Evolutionary conservation across 92 coral and sea anemone species (phyloP).

Genomic region (Parazoanthus darwini): DNA sequence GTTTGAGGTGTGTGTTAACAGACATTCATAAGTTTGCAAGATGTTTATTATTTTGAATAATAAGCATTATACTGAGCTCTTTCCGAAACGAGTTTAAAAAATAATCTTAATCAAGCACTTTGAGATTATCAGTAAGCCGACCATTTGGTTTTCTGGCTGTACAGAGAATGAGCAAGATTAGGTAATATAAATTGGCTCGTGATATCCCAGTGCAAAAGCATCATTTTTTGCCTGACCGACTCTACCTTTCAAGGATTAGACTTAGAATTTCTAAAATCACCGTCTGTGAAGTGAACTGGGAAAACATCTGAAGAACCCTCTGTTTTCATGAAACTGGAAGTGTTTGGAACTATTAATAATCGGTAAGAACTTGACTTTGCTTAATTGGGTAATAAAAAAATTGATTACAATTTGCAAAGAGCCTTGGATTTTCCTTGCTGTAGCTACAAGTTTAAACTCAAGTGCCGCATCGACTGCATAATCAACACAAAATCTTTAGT

Average conservation of each 20-base stretch:
- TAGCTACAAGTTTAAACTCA: background rate
- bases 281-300: background rate
- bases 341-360: background rate
- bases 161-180: too few species aligned
- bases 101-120: background rate
- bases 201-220: too few species aligned
- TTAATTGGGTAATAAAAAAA: too few species aligned
- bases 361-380: background rate
- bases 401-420: background rate
- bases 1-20: too few species aligned
- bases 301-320: background rate
- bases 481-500: background rate
- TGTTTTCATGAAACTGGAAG: too few species aligned
- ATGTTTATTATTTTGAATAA: background rate
- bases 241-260: background rate
- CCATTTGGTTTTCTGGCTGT: background rate
- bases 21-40: background rate
- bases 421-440: too few species aligned
- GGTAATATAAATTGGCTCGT: background rate
- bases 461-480: background rate
- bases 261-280: too few species aligned
- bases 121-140: background rate
- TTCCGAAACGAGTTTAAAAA: background rate
- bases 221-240: background rate
- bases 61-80: background rate